These are phyloP conservation scores for Penaeus monodon DNA, from an alignment of 2,888 invertebrate genomes.

Conservation along the genomic window DNA sequence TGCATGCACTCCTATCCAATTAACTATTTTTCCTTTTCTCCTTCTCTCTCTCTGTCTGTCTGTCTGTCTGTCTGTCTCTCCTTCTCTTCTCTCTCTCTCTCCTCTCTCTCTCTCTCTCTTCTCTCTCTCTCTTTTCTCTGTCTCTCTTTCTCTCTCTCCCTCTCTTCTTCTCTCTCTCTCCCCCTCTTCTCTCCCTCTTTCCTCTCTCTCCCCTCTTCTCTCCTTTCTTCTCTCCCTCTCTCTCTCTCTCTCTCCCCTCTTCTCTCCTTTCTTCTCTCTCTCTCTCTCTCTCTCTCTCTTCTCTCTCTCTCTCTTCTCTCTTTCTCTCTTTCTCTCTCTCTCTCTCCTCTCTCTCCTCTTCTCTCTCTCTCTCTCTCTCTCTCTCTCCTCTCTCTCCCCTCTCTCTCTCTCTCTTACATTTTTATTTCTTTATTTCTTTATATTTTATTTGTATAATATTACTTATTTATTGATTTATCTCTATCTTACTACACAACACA, in stretches of 20 bases:
- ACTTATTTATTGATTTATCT: no score
- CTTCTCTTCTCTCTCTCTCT: neutral
- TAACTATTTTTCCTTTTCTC: neutral
- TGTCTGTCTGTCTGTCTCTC: neutral
- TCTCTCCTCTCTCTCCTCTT: conserved; percentile 10
- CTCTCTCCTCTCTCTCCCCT: no score
- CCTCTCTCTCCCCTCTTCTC: conserved; percentile 15
- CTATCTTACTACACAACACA: no score
- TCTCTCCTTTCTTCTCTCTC: neutral
- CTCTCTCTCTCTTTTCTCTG: neutral
- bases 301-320: neutral
- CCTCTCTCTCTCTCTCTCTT: neutral
- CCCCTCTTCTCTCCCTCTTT: neutral
- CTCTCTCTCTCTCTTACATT: no score
- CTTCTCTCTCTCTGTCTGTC: neutral
- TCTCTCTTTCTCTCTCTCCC: conserved; percentile 30
- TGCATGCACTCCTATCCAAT: neutral
- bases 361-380: conserved; percentile 12
- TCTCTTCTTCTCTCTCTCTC: no score
- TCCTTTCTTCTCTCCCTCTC: no score
- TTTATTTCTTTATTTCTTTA: no score
- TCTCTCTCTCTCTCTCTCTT: neutral
- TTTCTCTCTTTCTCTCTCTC: neutral
- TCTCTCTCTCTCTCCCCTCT: neutral
- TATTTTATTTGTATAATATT: no score